A percentile compares a stretch with the other conserved stretches of the same genome.
These are phyloP conservation scores for Paedocypris micromegethes DNA, from an alignment of 2,797 vertebrate genomes.

Conservation along the genomic window DNA sequence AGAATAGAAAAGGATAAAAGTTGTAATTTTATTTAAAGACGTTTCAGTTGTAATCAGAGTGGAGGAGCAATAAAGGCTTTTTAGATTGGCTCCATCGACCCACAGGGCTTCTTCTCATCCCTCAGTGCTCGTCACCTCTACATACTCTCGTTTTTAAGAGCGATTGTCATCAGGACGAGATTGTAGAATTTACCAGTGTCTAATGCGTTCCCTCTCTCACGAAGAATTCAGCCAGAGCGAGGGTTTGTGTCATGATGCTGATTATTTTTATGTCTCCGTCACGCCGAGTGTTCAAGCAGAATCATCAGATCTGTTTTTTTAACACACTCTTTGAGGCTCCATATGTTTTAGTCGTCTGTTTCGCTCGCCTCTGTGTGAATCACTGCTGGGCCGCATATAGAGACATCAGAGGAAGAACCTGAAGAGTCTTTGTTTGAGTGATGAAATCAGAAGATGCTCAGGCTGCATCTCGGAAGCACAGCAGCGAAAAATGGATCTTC, in stretches of 20 bases:
- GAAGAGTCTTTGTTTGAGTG: constrained; percentile 6
- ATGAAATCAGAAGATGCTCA: neutral
- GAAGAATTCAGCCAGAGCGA: neutral
- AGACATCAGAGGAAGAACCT: neutral
- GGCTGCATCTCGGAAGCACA: no score
- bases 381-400: neutral
- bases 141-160: neutral
- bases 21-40: no score
- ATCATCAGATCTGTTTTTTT: constrained; percentile 12
- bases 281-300: constrained; percentile 7
- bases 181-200: constrained; percentile 3
- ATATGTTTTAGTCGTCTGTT: constrained; percentile 20
- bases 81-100: no score
- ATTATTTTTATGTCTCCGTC: neutral
- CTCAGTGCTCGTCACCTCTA: constrained; percentile 1
- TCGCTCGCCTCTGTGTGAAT: constrained; percentile 9
- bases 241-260: constrained; percentile 17
- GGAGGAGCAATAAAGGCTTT: neutral
- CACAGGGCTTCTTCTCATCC: no score
- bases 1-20: no score
- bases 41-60: no score
- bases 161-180: constrained; percentile 5
- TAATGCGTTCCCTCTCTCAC: constrained; percentile 5
- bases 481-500: no score
- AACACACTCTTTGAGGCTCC: neutral